A percentile compares a stretch with the other conserved stretches of the same genome.
These are phyloP conservation scores for Iselma pallidipennis DNA, from an alignment of 2,888 invertebrate species.

Conservation along the genomic window DNA sequence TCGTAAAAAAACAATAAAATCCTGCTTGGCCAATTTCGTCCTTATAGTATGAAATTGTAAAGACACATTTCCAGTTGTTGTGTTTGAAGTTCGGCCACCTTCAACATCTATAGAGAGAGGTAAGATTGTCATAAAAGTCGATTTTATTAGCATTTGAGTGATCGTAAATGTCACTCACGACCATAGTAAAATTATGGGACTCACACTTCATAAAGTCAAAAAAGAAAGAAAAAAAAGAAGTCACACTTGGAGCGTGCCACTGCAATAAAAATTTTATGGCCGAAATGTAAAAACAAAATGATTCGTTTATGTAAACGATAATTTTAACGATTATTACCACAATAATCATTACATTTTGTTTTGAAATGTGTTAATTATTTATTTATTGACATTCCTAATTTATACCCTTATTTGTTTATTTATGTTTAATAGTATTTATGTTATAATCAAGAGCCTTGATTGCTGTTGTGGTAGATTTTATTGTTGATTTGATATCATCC, in stretches of 20 bases:
- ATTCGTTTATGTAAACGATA: slow-evolving; percentile 44
- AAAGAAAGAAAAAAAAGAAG: slow-evolving; percentile 8
- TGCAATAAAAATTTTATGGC: slow-evolving; percentile 45
- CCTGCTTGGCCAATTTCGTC: slow-evolving; percentile 42
- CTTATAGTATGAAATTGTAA: slow-evolving; percentile 38
- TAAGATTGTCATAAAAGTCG: slow-evolving; percentile 59
- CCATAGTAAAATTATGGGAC: slow-evolving; percentile 49
- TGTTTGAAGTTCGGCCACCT: slow-evolving; percentile 30
- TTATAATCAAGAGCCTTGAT: no score
- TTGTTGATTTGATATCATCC: slow-evolving; percentile 40
- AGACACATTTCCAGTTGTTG: slow-evolving; percentile 23
- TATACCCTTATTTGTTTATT: not conserved
- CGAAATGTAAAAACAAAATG: slow-evolving; percentile 41
- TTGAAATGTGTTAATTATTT: not conserved
- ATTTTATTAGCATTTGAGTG: slow-evolving; percentile 64
- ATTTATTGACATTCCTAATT: not conserved
- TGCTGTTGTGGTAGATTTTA: slow-evolving; percentile 39
- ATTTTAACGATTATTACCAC: slow-evolving; percentile 24
- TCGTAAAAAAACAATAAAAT: slow-evolving; percentile 56
- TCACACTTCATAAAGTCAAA: slow-evolving; percentile 47
- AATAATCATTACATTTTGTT: slow-evolving; percentile 31
- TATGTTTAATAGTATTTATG: slow-evolving; percentile 18
- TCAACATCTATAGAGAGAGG: slow-evolving; percentile 41
- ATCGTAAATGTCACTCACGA: slow-evolving; percentile 61
- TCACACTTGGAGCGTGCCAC: slow-evolving; percentile 42